Evolutionary conservation across 2,797 vertebrate species (phyloP).

Genomic region (Schizopygopsis pylzovi): DNA sequence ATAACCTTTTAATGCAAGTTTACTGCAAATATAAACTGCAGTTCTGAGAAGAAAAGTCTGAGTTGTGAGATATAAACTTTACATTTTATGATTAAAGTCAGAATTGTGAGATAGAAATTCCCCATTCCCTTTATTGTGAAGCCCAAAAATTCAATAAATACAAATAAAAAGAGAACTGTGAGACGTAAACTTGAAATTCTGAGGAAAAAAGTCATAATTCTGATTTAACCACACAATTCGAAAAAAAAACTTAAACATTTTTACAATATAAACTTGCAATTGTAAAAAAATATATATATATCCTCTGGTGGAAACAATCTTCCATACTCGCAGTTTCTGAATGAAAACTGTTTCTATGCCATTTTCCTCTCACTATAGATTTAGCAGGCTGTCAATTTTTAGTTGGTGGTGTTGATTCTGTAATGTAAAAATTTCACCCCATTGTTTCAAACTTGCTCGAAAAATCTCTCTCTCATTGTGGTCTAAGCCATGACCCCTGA

Average conservation of each 20-base stretch:
- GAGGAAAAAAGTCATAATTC: not conserved
- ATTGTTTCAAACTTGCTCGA: constrained; percentile 49
- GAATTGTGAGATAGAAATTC: not conserved
- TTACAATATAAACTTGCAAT: not conserved
- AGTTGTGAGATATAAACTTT: not conserved
- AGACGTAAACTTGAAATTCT: not conserved
- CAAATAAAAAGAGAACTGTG: not conserved
- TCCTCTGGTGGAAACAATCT: not conserved
- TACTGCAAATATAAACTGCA: not conserved
- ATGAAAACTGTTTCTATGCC: no score
- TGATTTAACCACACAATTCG: not conserved
- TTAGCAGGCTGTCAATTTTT: not conserved
- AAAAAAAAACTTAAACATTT: not conserved
- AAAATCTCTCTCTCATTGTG: constrained; percentile 51
- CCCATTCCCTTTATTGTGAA: not conserved
- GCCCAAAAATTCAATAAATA: no score
- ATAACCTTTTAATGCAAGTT: not conserved
- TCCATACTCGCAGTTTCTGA: not conserved
- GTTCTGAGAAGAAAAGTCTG: not conserved
- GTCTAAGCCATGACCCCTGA: constrained; percentile 65
- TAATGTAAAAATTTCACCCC: not conserved
- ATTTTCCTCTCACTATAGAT: not conserved
- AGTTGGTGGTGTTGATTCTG: not conserved
- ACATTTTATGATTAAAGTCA: not conserved
- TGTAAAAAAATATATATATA: not conserved